phyloP scores from a whole-genome alignment of 2,113 vertebrate genomes.

The Lagopus muta region DNA sequence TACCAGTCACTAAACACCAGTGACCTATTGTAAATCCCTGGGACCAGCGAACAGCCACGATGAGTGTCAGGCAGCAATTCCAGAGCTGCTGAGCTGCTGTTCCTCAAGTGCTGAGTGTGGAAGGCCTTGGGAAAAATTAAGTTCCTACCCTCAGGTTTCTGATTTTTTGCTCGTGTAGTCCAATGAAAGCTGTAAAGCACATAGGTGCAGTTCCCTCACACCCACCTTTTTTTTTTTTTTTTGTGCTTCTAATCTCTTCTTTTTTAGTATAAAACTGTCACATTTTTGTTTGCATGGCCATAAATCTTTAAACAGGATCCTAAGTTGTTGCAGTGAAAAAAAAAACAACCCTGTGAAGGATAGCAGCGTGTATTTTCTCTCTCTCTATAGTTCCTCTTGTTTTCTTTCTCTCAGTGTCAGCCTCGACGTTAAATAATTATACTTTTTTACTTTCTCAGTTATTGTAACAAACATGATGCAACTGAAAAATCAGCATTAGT shows the following conservation, averaged over 20 bases:
- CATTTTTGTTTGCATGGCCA: not conserved
- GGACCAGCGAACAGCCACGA: not conserved
- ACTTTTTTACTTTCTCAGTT: not conserved
- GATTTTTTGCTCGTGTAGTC: not conserved
- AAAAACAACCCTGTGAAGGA: not conserved
- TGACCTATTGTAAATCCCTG: constrained; percentile 42
- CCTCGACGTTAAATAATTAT: not conserved
- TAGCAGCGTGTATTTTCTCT: not conserved
- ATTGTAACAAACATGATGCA: not conserved
- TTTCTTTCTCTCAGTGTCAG: not conserved
- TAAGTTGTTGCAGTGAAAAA: not conserved
- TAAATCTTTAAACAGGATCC: not conserved
- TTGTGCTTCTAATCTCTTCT: not conserved
- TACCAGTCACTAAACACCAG: constrained; percentile 3
- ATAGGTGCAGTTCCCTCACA: not conserved
- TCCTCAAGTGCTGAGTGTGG: constrained; percentile 4
- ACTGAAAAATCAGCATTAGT: not conserved
- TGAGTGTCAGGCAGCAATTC: constrained; percentile 29
- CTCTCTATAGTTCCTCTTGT: not conserved
- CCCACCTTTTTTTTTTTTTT: not conserved
- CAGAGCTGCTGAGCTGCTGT: not conserved
- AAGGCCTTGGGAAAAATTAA: not conserved
- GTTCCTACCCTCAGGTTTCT: not conserved
- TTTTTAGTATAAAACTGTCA: not conserved
- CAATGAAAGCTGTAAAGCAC: not conserved